Percentiles rank a stretch among this genome's conserved stretches.
Conservation (phyloP, 2,113 vertebrate species). For the Porphyrio hochstetteri region DNA sequence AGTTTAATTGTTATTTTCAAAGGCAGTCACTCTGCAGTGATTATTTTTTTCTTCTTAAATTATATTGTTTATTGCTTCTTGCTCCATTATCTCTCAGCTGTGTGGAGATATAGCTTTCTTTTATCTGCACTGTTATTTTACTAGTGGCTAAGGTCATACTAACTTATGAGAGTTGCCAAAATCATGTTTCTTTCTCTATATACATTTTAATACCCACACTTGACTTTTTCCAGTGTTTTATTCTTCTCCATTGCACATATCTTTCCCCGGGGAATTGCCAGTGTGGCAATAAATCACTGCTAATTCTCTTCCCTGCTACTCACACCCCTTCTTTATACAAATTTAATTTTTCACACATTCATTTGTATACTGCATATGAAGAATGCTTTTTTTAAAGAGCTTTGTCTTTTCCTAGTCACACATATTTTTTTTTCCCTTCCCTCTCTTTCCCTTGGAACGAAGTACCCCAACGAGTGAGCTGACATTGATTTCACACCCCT, state of each 20-base stretch:
- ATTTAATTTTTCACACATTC: constrained; percentile 45
- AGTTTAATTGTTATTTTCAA: constrained; percentile 45
- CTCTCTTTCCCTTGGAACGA: background rate
- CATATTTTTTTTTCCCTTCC: background rate
- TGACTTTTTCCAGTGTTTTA: constrained; percentile 52
- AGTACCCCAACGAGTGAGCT: background rate
- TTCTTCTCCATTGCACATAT: constrained; percentile 14
- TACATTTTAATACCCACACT: constrained; percentile 42
- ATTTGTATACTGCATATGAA: constrained; percentile 1
- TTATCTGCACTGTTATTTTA: constrained; percentile 19
- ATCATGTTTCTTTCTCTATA: constrained; percentile 23
- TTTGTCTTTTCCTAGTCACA: background rate
- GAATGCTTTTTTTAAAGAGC: background rate
- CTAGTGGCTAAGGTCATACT: constrained; percentile 39
- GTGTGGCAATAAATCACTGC: constrained; percentile 45
- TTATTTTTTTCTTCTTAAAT: background rate
- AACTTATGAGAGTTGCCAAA: constrained; percentile 41
- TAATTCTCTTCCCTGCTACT: constrained; percentile 49
- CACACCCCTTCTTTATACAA: constrained; percentile 41
- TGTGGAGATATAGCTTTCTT: background rate
- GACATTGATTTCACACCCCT: background rate
- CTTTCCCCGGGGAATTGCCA: constrained; percentile 29
- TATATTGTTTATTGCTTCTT: background rate
- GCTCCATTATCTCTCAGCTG: constrained; percentile 30
- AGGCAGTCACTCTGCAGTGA: background rate